phyloP scores from a whole-genome alignment of 2,888 invertebrate genomes.

The Orthosia gracilis region DNA sequence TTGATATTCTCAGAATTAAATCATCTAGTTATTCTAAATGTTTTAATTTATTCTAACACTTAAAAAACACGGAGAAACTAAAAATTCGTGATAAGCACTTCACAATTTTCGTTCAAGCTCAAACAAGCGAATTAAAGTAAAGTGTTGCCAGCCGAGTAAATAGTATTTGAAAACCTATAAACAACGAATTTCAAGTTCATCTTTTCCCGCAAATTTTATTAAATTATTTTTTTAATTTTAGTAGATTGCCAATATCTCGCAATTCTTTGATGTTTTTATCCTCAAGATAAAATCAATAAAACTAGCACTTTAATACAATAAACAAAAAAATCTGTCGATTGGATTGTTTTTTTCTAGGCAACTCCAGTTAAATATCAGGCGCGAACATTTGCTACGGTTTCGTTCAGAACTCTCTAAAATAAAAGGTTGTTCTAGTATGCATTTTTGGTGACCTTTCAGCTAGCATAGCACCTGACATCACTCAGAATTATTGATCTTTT shows the following conservation, averaged over 20 bases:
- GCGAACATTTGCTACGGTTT: background rate
- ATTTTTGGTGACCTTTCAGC: no score
- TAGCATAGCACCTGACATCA: no score
- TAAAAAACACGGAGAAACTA: conserved; percentile 54
- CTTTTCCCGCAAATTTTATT: no score
- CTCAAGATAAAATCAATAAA: background rate
- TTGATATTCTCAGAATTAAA: conserved; percentile 20
- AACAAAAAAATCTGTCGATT: no score
- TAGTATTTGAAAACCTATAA: conserved; percentile 29
- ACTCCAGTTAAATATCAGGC: background rate
- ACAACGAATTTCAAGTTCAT: conserved; percentile 17
- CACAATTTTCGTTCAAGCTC: conserved; percentile 66
- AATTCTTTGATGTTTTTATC: background rate
- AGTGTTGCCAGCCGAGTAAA: conserved; percentile 54
- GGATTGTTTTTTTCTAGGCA: background rate
- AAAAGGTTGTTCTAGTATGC: no score
- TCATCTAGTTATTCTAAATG: conserved; percentile 27
- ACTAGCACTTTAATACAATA: background rate
- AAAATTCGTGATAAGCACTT: conserved; percentile 61
- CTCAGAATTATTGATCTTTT: no score
- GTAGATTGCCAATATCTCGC: background rate
- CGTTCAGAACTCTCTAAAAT: background rate
- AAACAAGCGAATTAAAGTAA: conserved; percentile 64
- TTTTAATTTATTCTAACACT: conserved; percentile 45
- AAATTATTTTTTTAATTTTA: fast-evolving